phyloP scores from a whole-genome alignment of 1,140 invertebrate species.

The Neuroterus valhalla region DNA sequence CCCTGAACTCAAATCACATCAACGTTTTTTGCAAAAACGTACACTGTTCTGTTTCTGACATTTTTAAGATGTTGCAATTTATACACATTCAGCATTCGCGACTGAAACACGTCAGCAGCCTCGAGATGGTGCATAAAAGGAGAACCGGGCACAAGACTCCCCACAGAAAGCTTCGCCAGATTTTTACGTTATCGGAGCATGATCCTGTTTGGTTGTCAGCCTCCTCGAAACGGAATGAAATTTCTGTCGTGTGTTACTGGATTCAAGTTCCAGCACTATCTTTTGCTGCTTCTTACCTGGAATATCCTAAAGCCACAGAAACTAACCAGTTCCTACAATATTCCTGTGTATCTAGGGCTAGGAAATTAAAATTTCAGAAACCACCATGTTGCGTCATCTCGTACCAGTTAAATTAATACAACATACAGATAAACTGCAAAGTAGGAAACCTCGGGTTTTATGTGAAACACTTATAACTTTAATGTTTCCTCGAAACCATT shows the following conservation, averaged over 20 bases:
- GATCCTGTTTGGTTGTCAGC: not conserved
- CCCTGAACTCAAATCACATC: too few species aligned
- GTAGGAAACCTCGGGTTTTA: not conserved
- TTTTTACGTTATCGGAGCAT: not conserved
- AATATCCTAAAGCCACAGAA: too few species aligned
- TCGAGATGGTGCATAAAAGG: not conserved
- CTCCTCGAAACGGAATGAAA: not conserved
- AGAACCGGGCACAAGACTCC: not conserved
- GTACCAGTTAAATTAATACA: not conserved
- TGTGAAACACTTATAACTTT: not conserved
- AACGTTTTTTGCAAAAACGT: too few species aligned
- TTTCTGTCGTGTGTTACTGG: not conserved
- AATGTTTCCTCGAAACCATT: constrained; percentile 17
- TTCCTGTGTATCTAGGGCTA: not conserved
- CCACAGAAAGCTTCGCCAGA: not conserved
- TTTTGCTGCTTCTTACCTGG: not conserved
- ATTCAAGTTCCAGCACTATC: not conserved
- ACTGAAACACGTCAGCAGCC: not conserved
- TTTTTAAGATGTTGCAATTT: not conserved
- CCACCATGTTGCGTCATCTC: not conserved
- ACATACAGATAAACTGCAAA: not conserved
- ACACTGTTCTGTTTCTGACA: not conserved
- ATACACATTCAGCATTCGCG: not conserved
- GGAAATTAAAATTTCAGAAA: not conserved
- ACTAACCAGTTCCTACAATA: too few species aligned